Percentiles rank a stretch among this genome's conserved stretches.
Conservation (phyloP, 2,888 invertebrate genomes). For the Melanotus villosus region DNA sequence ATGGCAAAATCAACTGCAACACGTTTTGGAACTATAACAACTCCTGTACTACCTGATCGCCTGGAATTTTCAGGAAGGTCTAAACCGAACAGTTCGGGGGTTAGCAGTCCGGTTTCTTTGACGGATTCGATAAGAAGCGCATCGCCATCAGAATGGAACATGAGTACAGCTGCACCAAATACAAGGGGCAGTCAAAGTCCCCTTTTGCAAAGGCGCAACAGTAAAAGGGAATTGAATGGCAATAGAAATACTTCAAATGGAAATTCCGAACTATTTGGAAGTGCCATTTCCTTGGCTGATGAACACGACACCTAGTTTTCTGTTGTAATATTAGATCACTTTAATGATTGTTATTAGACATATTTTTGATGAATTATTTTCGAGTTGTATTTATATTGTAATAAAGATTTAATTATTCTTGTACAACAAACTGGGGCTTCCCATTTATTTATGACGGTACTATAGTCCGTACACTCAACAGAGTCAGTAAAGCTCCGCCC, state of each 20-base stretch:
- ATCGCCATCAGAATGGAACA: constrained; percentile 18
- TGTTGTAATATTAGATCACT: neutral
- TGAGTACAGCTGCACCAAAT: neutral
- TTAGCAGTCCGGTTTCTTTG: constrained; percentile 1
- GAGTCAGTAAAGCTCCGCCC: too few species aligned
- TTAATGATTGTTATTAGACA: neutral
- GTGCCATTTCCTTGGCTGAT: constrained; percentile 21
- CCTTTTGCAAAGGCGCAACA: constrained; percentile 20
- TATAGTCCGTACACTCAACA: too few species aligned
- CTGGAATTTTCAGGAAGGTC: constrained; percentile 7
- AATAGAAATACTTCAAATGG: neutral
- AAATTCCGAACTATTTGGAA: constrained; percentile 25
- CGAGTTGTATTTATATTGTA: neutral
- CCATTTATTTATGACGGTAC: too few species aligned
- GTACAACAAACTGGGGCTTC: too few species aligned
- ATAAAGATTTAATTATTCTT: constrained; percentile 21
- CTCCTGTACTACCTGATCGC: neutral
- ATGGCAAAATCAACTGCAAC: constrained; percentile 19
- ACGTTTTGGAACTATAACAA: neutral
- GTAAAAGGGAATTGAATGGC: neutral
- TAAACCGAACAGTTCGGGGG: neutral
- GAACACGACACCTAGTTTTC: neutral
- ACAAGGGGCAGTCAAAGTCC: constrained; percentile 4
- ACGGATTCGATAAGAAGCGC: neutral
- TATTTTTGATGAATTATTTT: neutral